Percentiles rank a stretch among this genome's conserved stretches.
phyloP scores from a whole-genome alignment of 2,888 invertebrate species.

The Thelaira solivaga region DNA sequence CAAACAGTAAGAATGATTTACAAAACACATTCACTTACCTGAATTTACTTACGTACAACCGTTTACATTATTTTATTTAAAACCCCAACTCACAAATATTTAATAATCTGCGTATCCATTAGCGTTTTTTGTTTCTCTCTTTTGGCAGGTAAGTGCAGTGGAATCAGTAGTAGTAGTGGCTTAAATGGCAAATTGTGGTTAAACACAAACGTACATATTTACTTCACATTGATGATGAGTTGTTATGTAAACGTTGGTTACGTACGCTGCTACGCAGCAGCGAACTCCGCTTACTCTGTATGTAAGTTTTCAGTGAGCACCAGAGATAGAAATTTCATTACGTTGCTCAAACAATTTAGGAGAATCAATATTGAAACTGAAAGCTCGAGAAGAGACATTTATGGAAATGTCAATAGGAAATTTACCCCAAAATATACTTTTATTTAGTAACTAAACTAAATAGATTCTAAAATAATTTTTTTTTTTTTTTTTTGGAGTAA shows the following conservation, averaged over 20 bases:
- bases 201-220: slow-evolving; percentile 22
- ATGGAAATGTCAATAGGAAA: too few relatives aligned
- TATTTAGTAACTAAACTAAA: too few relatives aligned
- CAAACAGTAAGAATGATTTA: slow-evolving; percentile 40
- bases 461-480: too few relatives aligned
- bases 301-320: too few relatives aligned
- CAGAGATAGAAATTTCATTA: too few relatives aligned
- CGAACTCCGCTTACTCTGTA: too few relatives aligned
- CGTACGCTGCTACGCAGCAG: too few relatives aligned
- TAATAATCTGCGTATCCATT: slow-evolving; percentile 72
- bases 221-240: not conserved
- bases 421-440: too few relatives aligned
- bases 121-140: slow-evolving; percentile 64
- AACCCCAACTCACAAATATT: slow-evolving; percentile 44
- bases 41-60: not conserved
- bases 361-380: too few relatives aligned
- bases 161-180: slow-evolving; percentile 58
- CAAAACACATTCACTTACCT: not conserved
- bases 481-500: too few relatives aligned
- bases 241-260: not conserved
- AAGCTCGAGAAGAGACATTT: too few relatives aligned
- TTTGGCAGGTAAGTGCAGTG: slow-evolving; percentile 56
- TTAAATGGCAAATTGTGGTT: slow-evolving; percentile 59
- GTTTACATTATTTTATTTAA: slow-evolving; percentile 34
- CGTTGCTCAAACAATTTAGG: too few relatives aligned